Conservation (phyloP, 37 sponge, comb jelly and placozoan genomes). For the Cladorhizidae sp. region DNA sequence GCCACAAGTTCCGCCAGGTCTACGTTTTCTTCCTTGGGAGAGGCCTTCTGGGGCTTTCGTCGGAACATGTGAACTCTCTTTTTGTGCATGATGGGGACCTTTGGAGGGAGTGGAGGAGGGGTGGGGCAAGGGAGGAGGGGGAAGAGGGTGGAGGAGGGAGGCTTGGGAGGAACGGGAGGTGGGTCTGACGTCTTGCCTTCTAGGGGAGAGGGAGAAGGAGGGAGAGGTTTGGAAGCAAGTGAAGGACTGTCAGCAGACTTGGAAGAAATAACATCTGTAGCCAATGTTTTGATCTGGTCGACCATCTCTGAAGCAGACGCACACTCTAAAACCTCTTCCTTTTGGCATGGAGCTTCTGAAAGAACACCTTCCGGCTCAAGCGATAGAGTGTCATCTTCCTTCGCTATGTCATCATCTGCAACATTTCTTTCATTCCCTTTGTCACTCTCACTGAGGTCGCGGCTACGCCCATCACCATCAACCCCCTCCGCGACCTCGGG, state of each 20-base stretch:
- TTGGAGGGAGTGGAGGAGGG: slow-evolving; percentile 16
- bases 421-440: background rate
- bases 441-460: background rate
- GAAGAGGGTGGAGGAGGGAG: background rate
- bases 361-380: no score
- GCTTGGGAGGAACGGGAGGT: background rate
- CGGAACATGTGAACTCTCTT: background rate
- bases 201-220: no score
- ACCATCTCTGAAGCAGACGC: no score
- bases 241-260: no score
- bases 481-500: no score
- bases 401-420: background rate
- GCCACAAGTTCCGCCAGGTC: slow-evolving; percentile 24
- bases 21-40: background rate
- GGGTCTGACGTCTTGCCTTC: no score
- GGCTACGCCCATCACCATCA: background rate
- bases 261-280: no score
- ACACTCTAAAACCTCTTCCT: no score
- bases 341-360: no score
- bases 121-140: background rate
- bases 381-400: background rate
- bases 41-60: background rate
- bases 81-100: background rate
- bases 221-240: no score
- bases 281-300: no score